These are phyloP conservation scores for Dipodomys merriami DNA, from an alignment of 2,113 vertebrate genomes.

Conservation along the genomic window DNA sequence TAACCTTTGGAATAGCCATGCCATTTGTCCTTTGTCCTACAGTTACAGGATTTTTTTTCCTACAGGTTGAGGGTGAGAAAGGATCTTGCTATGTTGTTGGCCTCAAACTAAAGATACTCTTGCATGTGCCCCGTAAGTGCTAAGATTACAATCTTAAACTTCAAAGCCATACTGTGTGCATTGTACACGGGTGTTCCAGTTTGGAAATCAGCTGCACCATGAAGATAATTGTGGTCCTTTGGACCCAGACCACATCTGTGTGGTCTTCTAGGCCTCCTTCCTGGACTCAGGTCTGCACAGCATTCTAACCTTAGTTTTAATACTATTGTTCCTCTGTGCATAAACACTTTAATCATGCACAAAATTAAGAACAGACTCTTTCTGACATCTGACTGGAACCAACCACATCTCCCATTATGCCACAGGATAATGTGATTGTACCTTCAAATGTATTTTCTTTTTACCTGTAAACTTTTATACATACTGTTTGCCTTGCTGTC, in stretches of 20 bases:
- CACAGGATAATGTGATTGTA: no score
- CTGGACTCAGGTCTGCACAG: not conserved
- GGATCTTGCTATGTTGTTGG: no score
- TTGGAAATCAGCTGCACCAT: not conserved
- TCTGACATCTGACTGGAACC: not conserved
- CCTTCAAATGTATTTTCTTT: not conserved
- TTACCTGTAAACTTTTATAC: not conserved
- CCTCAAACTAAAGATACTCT: no score
- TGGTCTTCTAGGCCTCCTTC: not conserved
- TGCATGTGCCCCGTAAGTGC: no score
- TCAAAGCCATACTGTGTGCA: not conserved
- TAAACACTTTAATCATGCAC: not conserved
- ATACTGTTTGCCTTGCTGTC: not conserved
- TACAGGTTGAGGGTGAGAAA: no score
- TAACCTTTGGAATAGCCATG: not conserved
- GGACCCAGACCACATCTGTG: not conserved
- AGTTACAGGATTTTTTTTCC: not conserved
- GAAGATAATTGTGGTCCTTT: no score
- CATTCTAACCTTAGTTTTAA: not conserved
- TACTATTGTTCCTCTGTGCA: not conserved
- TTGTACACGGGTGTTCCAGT: no score
- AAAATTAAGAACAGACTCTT: not conserved
- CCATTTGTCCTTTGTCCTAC: not conserved
- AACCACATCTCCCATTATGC: rapidly evolving
- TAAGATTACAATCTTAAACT: not conserved